Conservation (phyloP, 2,888 invertebrate species). For the Boloria selene region DNA sequence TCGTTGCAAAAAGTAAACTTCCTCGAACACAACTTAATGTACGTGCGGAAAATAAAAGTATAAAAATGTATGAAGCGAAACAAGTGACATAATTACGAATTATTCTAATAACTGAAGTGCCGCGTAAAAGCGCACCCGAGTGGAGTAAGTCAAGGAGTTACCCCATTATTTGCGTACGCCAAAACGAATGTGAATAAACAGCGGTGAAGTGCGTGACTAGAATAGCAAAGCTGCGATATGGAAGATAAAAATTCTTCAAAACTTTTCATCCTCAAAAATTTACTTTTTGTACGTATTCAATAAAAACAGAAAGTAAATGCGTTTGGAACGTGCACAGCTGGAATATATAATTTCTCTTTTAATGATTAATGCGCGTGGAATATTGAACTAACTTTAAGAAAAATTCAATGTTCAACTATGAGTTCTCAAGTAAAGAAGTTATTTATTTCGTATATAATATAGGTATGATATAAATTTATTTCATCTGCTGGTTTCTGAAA, state of each 20-base stretch:
- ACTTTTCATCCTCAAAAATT: slow-evolving; percentile 55
- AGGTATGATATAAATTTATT: too few relatives aligned
- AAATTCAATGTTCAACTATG: background rate
- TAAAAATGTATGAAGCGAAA: slow-evolving; percentile 26
- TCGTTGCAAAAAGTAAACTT: background rate
- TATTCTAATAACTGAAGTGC: slow-evolving; percentile 30
- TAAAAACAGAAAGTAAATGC: slow-evolving; percentile 20
- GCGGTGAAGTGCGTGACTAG: slow-evolving; percentile 65
- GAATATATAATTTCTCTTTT: slow-evolving; percentile 16
- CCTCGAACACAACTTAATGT: slow-evolving; percentile 10
- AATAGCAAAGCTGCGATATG: slow-evolving; percentile 63
- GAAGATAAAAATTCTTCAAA: slow-evolving; percentile 52
- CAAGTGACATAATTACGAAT: slow-evolving; percentile 31
- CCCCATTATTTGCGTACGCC: slow-evolving; percentile 68
- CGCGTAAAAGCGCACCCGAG: slow-evolving; percentile 21
- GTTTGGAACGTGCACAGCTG: slow-evolving; percentile 8
- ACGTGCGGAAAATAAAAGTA: slow-evolving; percentile 12
- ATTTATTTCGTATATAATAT: background rate
- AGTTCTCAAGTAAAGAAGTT: background rate
- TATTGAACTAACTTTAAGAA: background rate
- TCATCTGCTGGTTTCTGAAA: too few relatives aligned
- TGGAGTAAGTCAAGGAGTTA: slow-evolving; percentile 58
- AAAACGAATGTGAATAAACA: slow-evolving; percentile 74
- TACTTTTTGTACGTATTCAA: slow-evolving; percentile 25
- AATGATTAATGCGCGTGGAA: slow-evolving; percentile 11